Base-by-base conservation (phyloP, 2,888 invertebrate genomes). In the Chesias legatella region DNA sequence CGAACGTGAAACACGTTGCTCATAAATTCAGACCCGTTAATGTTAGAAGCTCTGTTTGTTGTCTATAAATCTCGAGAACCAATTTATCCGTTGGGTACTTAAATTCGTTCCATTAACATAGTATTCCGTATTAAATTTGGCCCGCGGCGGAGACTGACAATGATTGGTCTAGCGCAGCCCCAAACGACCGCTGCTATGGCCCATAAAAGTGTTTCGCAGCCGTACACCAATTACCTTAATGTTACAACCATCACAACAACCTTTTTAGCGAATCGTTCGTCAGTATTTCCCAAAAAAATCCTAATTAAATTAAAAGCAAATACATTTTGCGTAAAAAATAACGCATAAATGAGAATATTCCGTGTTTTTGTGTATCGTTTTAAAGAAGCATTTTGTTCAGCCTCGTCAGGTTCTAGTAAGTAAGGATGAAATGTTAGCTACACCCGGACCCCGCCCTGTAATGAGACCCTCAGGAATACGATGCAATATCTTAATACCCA, bases 401-500 rank as follows among this genome's bases (percentile, higher is more conserved):
- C 51, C 61, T 58, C 55, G 56, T 60, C 61, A 57, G 53, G 51
- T 59, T 49, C 60, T 53, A 59, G 67, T 77, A 76, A 59, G 67
- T 77, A 76, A 75, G 70, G 70, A 79, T 84, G 74, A 85, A 79
- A 84, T 82, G 84, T 85, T 75, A 68, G 68, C 72, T 71, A 77
- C 74, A 77, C 77, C 73, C 69, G 63, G 67, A 68, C 71, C 67
- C 72, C 63, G 74, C 71, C 73, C 66, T 63, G 70, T 86, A 84
- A 86, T 81, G 86, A 88, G 84, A 61, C 86, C 82, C 84, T 56
- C 57, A 73, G 84, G 88, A 81, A 79, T 81, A 81, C 73, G 73
- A 70, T 78, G 84, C 82, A 86, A 86, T 86, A 84, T 85, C 86
- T 80, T 88, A 85, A 85, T 84, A 86, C 76, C 73, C 65, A 70